Base-by-base conservation (phyloP, 2,888 invertebrate genomes). In the Catocala nupta region DNA sequence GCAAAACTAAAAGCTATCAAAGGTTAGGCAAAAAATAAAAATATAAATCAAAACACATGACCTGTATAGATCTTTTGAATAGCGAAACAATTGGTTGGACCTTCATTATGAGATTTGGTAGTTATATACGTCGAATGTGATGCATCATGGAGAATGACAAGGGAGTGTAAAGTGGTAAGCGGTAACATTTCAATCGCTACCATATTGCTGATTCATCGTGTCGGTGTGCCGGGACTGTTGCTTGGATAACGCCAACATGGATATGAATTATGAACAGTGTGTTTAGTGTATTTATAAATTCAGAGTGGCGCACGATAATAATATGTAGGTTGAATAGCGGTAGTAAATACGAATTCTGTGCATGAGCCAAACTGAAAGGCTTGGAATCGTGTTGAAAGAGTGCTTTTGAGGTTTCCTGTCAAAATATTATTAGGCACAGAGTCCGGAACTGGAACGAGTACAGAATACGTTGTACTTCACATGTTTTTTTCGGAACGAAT, bases 171-270 rank as follows among this genome's bases (percentile, higher is more conserved):
- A 84, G 79, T 81, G 78, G 82, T 76, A 74, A 78, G 81, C 78
- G 73, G 81, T 81, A 80, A 84, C 79, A 60, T 82, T 79, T 84
- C 85, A 82, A 85, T 84, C 78, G 75, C 63, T 69, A 66, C 76
- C 48, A 64, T 77, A 77, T 58, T 81, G 88, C 82, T 75, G 80
- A 87, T 73, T 89, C 89, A 89, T 63, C 8, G 36, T 72, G 58
- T 64, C 66, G 63, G 62, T 68, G 61, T 74, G 59, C 61, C 63
- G 63, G 64, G 63, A 63, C 59, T 56, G n/a, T 34, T 12, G 11
- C 77, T 71, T 61, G 59, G 68, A 76, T 68, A 8, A 13, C 47
- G 36, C 10, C 48, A 51, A 7, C 5, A 34, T 71, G 79, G 81
- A 81, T 72, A 16, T 11, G 71, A 65, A 73, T 5, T 72, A 16